phyloP scores from a whole-genome alignment of 64 coral and sea anemone species.

The Exaiptasia diaphana region DNA sequence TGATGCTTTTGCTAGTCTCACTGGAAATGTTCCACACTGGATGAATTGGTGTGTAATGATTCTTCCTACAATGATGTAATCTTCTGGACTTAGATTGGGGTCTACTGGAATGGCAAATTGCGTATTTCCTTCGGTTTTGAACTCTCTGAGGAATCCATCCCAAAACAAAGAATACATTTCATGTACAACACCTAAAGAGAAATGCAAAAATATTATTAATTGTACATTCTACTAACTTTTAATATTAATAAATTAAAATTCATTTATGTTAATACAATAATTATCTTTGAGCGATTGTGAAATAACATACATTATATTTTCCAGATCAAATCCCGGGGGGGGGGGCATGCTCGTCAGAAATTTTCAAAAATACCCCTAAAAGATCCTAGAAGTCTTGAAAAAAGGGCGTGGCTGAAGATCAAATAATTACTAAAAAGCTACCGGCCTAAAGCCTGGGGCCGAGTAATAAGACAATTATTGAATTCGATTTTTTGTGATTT shows the following conservation, averaged over 20 bases:
- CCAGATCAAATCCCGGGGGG: no score
- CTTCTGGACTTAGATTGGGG: not conserved
- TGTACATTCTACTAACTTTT: not conserved
- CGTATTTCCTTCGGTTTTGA: slow-evolving; percentile 27
- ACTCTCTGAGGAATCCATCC: slow-evolving; percentile 2
- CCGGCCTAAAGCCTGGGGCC: no score
- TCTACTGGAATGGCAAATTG: not conserved
- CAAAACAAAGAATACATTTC: slow-evolving; percentile 53
- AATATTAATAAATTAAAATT: not conserved
- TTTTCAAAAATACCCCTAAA: no score
- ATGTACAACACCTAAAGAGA: slow-evolving; percentile 7
- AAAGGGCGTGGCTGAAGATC: no score
- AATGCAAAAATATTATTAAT: not conserved
- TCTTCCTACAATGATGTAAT: not conserved
- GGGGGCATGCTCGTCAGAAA: no score
- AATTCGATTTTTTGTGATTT: no score
- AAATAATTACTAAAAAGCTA: no score
- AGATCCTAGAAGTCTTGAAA: no score
- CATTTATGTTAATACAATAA: no score
- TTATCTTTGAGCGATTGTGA: no score
- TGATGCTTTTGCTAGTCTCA: not conserved
- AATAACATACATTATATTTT: no score
- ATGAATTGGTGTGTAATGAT: slow-evolving; percentile 8
- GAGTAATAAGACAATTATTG: no score
- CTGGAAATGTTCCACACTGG: not conserved